Evolutionary conservation across 2,113 vertebrate genomes (phyloP).

Genomic region (Plectropomus leopardus): DNA sequence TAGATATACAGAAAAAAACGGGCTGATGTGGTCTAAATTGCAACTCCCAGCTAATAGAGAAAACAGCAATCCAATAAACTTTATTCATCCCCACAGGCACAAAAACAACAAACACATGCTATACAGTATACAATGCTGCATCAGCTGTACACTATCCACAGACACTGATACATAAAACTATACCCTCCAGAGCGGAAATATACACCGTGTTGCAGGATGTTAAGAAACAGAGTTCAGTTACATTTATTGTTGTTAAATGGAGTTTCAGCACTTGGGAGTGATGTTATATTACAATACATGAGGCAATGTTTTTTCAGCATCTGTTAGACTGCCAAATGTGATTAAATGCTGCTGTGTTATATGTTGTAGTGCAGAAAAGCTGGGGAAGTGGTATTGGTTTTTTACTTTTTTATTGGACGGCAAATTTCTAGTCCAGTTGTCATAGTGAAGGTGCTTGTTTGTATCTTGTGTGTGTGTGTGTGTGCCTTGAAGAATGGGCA

Average conservation of each 20-base stretch:
- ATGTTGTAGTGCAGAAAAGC: not conserved
- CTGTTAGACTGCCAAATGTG: conserved; percentile 27
- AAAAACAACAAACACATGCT: conserved; percentile 24
- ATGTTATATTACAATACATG: conserved; percentile 19
- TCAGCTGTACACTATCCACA: conserved; percentile 26
- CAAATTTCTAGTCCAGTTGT: not conserved
- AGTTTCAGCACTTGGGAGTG: conserved; percentile 31
- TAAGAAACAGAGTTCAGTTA: conserved; percentile 30
- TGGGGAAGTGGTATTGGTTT: not conserved
- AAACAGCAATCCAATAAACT: conserved; percentile 45
- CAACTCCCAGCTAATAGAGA: conserved; percentile 15
- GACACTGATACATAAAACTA: conserved; percentile 22
- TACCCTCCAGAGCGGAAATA: conserved; percentile 37
- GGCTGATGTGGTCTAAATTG: not conserved
- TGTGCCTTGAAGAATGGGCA: not conserved
- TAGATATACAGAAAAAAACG: conserved; percentile 2
- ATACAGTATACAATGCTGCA: not conserved
- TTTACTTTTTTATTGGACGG: conserved; percentile 1
- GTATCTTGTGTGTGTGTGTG: not conserved
- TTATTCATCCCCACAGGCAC: conserved; percentile 32
- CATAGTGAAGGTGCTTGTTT: no score
- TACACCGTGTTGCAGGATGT: conserved; percentile 29
- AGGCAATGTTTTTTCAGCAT: conserved; percentile 22
- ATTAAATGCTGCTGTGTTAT: conserved; percentile 9
- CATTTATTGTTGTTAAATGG: conserved; percentile 43